Evolutionary conservation across 1,140 invertebrate species (phyloP).

Genomic region (Triops cancriformis): DNA sequence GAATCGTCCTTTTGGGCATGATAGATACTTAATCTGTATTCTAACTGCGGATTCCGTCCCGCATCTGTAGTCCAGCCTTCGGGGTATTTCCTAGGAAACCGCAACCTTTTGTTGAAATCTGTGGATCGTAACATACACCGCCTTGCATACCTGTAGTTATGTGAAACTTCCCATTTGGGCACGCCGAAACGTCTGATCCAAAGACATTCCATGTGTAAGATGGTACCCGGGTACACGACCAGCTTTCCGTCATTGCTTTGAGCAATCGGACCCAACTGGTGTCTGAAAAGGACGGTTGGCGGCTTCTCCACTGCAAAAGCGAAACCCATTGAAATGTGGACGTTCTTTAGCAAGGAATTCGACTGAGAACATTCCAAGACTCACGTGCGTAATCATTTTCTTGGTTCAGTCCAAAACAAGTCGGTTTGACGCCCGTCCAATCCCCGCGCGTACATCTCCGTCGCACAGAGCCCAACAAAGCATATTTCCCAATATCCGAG

Average conservation of each 20-base stretch:
- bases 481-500: conserved; percentile 66
- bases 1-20: conserved; percentile 68
- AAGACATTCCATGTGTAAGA: conserved; percentile 75
- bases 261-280: conserved; percentile 69
- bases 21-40: conserved; percentile 70
- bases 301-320: conserved; percentile 62
- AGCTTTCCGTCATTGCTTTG: conserved; percentile 76
- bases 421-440: conserved; percentile 67
- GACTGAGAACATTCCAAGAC: conserved; percentile 33
- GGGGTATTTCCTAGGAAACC: conserved; percentile 52
- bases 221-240: conserved; percentile 72
- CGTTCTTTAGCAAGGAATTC: not conserved
- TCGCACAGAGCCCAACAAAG: conserved; percentile 49
- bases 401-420: conserved; percentile 71
- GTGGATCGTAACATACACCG: not conserved
- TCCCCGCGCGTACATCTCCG: conserved; percentile 61
- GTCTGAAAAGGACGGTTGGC: conserved; percentile 71
- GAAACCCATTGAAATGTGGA: not conserved
- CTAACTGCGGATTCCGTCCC: conserved; percentile 62
- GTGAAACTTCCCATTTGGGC: conserved; percentile 71
- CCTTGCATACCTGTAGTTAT: conserved; percentile 48
- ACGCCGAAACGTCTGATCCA: conserved; percentile 74
- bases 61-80: conserved; percentile 75
- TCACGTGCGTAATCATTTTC: conserved; percentile 73
- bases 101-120: conserved; percentile 18